Evolutionary conservation across 2,888 invertebrate species (phyloP).

Genomic region (Cordilura impudica): DNA sequence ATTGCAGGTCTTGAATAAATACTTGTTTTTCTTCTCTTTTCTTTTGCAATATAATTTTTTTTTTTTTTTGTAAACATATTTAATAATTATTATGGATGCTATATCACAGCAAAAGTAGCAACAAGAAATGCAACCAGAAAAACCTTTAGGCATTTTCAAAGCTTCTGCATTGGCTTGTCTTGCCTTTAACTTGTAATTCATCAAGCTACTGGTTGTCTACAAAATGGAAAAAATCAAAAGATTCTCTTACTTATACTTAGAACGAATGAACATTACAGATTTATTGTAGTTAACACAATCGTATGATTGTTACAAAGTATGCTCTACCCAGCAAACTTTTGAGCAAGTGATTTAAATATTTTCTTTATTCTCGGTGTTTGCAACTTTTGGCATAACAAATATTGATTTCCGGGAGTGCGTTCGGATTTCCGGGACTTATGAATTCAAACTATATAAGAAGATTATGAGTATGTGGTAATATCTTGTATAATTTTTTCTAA

Average conservation of each 20-base stretch:
- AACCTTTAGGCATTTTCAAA: conserved; percentile 48
- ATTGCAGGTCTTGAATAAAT: conserved; percentile 47
- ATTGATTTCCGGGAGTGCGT: too few relatives aligned
- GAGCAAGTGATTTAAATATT: too few relatives aligned
- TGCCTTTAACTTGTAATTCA: conserved; percentile 55
- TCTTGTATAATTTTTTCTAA: too few relatives aligned
- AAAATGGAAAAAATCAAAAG: conserved; percentile 50
- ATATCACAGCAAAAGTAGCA: conserved; percentile 8
- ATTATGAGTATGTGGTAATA: too few relatives aligned
- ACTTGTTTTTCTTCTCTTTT: conserved; percentile 26
- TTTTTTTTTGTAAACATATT: not conserved
- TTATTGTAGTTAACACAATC: not conserved
- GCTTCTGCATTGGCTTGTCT: conserved; percentile 48
- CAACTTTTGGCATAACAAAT: too few relatives aligned
- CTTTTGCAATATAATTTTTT: not conserved
- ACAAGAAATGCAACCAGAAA: not conserved
- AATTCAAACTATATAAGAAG: too few relatives aligned
- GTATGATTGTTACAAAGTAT: too few relatives aligned
- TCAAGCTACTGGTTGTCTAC: conserved; percentile 53
- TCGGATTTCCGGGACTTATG: too few relatives aligned
- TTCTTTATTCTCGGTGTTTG: too few relatives aligned
- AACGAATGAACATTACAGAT: not conserved
- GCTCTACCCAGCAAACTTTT: too few relatives aligned
- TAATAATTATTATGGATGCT: conserved; percentile 43
- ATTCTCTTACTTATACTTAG: conserved; percentile 6